Conservation (phyloP, 2,888 invertebrate genomes). For the Idaea biselata region DNA sequence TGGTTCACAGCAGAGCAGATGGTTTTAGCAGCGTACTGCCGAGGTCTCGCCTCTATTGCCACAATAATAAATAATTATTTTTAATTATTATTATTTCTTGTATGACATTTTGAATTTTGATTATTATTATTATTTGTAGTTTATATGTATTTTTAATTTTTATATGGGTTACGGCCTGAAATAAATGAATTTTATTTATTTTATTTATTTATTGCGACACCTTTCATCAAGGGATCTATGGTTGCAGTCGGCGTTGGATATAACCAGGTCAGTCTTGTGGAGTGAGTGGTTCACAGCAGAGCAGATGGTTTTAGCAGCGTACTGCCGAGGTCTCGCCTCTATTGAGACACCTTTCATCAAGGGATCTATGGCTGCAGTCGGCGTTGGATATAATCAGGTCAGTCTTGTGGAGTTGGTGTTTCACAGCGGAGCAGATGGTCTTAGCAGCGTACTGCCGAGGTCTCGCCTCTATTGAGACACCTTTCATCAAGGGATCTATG, state of each 20-base stretch:
- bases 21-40: slow-evolving; percentile 90
- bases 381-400: slow-evolving; percentile 79
- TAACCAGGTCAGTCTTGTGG: slow-evolving; percentile 59
- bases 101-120: too few species aligned
- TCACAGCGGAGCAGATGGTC: slow-evolving; percentile 93
- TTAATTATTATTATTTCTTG: too few species aligned
- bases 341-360: slow-evolving; percentile 84
- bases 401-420: slow-evolving; percentile 78
- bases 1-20: slow-evolving; percentile 93
- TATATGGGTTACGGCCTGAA: too few species aligned
- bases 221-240: slow-evolving; percentile 89
- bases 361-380: slow-evolving; percentile 95
- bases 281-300: slow-evolving; percentile 90
- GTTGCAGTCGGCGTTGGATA: slow-evolving; percentile 88
- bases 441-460: slow-evolving; percentile 92
- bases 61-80: too few species aligned
- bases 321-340: slow-evolving; percentile 89
- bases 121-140: too few species aligned
- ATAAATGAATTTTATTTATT: too few species aligned
- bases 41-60: slow-evolving; percentile 88
- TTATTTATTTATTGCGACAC: too few species aligned
- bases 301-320: slow-evolving; percentile 91
- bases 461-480: slow-evolving; percentile 85
- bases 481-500: slow-evolving; percentile 89
- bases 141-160: too few species aligned